phyloP scores from a whole-genome alignment of 2,888 invertebrate genomes.

The Deilephila elpenor region DNA sequence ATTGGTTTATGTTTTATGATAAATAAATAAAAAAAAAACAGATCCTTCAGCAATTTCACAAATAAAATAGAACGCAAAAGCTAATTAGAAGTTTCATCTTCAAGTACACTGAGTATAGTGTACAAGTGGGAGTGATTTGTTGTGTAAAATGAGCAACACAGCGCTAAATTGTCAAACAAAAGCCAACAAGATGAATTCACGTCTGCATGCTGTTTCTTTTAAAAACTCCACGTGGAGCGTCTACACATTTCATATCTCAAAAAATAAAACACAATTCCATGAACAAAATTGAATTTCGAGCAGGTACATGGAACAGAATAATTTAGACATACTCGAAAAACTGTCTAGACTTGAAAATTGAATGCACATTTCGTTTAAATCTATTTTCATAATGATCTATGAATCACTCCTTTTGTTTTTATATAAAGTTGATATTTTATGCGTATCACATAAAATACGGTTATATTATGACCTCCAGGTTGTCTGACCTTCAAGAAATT shows the following conservation, averaged over 20 bases:
- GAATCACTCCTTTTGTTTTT: not conserved
- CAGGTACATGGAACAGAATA: not conserved
- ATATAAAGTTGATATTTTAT: not conserved
- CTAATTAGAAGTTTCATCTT: no score
- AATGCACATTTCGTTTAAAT: not conserved
- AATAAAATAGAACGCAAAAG: not conserved
- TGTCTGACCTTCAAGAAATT: no score
- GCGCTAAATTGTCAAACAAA: not conserved
- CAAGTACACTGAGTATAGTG: not conserved
- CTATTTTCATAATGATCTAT: not conserved
- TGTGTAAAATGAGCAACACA: not conserved
- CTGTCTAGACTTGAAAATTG: constrained; percentile 15
- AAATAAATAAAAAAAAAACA: no score
- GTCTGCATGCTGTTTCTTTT: not conserved
- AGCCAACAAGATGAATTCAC: not conserved
- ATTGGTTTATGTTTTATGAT: no score
- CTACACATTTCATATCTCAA: constrained; percentile 18
- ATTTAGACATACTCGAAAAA: not conserved
- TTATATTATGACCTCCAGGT: no score
- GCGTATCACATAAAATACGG: no score
- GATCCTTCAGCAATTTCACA: not conserved
- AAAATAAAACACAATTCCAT: constrained; percentile 20
- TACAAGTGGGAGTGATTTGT: no score
- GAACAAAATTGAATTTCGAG: constrained; percentile 6
- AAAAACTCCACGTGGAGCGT: constrained; percentile 2